Percentiles rank a stretch among this genome's conserved stretches.
phyloP scores from a whole-genome alignment of 2,888 invertebrate genomes.

The Leptopilina myrica region DNA sequence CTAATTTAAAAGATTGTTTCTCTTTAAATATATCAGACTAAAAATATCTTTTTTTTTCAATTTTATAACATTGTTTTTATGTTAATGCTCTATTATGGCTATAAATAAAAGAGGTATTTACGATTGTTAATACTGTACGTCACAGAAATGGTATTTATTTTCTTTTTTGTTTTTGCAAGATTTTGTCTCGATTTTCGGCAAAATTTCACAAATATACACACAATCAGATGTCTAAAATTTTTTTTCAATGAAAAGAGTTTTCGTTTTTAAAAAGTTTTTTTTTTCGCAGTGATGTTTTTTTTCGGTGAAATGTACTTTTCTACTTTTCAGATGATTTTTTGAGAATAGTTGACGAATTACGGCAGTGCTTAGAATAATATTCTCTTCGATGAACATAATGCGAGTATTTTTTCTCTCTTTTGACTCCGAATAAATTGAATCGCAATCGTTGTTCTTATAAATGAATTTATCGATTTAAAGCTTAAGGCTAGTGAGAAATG shows the following conservation, averaged over 20 bases:
- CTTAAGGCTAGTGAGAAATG: slow-evolving; percentile 28
- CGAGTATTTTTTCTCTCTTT: background rate
- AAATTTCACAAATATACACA: background rate
- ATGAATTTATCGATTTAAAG: slow-evolving; percentile 25
- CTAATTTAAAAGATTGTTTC: slow-evolving; percentile 35
- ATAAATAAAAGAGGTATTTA: slow-evolving; percentile 1
- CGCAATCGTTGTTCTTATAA: slow-evolving; percentile 22
- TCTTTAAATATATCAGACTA: slow-evolving; percentile 30
- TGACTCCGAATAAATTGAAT: slow-evolving; percentile 10
- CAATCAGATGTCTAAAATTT: background rate
- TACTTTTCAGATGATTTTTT: slow-evolving; percentile 1
- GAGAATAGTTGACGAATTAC: slow-evolving; percentile 25
- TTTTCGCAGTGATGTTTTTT: slow-evolving; percentile 4
- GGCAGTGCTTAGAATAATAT: slow-evolving; percentile 35
- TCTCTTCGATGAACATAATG: slow-evolving; percentile 6
- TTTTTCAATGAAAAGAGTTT: background rate
- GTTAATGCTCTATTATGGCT: slow-evolving; percentile 7
- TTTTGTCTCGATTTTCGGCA: background rate
- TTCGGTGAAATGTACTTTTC: slow-evolving; percentile 5
- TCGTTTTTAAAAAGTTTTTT: slow-evolving; percentile 4
- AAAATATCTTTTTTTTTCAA: slow-evolving; percentile 19
- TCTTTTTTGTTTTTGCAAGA: background rate
- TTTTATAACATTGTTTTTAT: slow-evolving; percentile 4
- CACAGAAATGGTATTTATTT: background rate
- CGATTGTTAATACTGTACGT: slow-evolving; percentile 36